These are phyloP conservation scores for Harmothoe impar DNA, from an alignment of 2,888 invertebrate species.

Conservation along the genomic window DNA sequence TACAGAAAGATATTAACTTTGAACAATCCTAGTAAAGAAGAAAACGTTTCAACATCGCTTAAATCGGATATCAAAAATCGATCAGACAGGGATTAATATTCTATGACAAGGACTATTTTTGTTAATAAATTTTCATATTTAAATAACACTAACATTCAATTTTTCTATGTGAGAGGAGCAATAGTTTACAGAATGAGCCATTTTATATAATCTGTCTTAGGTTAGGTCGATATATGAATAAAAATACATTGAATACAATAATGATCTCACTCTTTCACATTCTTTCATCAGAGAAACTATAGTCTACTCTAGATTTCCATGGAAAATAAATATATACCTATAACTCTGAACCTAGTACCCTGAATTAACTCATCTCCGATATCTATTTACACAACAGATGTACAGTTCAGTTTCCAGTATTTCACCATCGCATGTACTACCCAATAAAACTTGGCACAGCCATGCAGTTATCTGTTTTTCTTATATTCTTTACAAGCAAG, in stretches of 20 bases:
- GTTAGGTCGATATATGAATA: not conserved
- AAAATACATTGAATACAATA: not conserved
- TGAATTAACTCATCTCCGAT: not conserved
- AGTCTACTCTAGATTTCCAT: not conserved
- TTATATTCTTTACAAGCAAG: not conserved
- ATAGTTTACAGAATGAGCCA: not conserved
- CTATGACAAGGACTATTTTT: too few species aligned
- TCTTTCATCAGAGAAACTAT: not conserved
- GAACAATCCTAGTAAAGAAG: too few species aligned
- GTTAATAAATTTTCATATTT: too few species aligned
- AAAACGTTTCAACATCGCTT: too few species aligned
- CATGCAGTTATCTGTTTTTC: not conserved
- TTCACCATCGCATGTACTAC: not conserved
- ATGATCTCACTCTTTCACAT: not conserved
- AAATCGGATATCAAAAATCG: too few species aligned
- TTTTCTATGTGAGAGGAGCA: not conserved
- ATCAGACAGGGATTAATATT: too few species aligned
- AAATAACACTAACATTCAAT: too few species aligned
- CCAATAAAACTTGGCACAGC: not conserved
- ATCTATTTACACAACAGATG: not conserved
- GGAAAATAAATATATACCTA: constrained; percentile 1
- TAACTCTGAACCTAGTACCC: not conserved
- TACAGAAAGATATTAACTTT: too few species aligned
- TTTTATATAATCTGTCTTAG: not conserved
- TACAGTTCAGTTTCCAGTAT: not conserved